Evolutionary conservation across 2,888 invertebrate species (phyloP), one percentile per base, ranked within the genome.

Genomic region (Calameuta idolon): DNA sequence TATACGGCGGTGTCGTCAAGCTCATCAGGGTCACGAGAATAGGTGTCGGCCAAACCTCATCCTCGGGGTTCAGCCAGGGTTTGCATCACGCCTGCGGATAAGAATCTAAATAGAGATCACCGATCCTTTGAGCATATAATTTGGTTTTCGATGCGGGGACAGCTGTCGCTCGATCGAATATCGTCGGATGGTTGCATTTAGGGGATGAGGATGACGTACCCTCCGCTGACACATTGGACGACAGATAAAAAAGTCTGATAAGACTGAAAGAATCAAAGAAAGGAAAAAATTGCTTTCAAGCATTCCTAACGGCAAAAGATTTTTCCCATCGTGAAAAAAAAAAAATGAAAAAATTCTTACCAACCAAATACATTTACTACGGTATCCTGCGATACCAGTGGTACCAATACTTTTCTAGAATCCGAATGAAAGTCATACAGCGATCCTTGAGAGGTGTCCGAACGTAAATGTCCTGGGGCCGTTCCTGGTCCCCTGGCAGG

Each of bases 61-160:
- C 34, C 34, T 74, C 31, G 15, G 33, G 30, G 74, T 35, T 74
- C 35, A 15, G 37, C 69, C 73, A 79, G 79, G 77, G 79, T 69
- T 86, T 84, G 84, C 85, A 85, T 86, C 88, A 83, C 84, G 80
- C 80, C 40, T 69, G 76, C 75, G 76, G 91, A 91, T 91, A 90
- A 87, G 77, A 77, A 91, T 91, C 91, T 90, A 88, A 91, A 91
- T 90, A 90, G 88, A 91, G 91, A 91, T 90, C 88, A 88, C 85
- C 85, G 89, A 87, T 90, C 88, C 89, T 90, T 89, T 89, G 90
- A 90, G 90, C 87, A 87, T 89, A 88, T 91, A 90, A 91, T 91
- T 91, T 87, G 87, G 89, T 91, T 90, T 90, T 87, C 87, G 88
- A 86, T 86, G 88, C 87, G 86, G 88, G 87, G 89, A 90, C 91